phyloP scores from a whole-genome alignment of 2,888 invertebrate species.

The Pyrrhosoma nymphula region DNA sequence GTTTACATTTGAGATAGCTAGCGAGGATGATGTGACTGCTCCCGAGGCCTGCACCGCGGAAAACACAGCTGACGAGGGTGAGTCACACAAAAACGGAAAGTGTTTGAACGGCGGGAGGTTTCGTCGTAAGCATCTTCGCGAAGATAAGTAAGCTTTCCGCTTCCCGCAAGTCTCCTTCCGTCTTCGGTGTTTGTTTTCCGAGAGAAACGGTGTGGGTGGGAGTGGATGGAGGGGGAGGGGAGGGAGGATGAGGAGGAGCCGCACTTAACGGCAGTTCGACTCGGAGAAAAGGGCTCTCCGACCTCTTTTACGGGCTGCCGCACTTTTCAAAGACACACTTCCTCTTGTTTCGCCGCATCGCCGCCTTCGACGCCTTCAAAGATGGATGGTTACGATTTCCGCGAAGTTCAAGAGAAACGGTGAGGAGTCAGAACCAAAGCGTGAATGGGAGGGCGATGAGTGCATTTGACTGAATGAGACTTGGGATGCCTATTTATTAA shows the following conservation, averaged over 20 bases:
- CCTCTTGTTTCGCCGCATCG: not conserved
- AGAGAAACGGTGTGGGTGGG: not conserved
- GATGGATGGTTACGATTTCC: not conserved
- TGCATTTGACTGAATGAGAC: not conserved
- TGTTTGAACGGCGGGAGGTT: not conserved
- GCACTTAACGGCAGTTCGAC: not conserved
- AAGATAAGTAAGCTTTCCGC: not conserved
- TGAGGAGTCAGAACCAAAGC: not conserved
- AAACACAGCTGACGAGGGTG: not conserved
- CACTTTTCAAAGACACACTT: not conserved
- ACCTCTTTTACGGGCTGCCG: not conserved
- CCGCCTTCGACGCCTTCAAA: not conserved
- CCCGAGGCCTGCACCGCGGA: not conserved
- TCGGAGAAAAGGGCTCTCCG: not conserved
- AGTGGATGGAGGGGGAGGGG: too few relatives aligned
- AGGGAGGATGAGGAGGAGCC: not conserved
- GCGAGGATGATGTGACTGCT: not conserved
- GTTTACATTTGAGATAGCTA: not conserved
- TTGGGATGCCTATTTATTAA: not conserved
- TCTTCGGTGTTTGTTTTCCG: not conserved
- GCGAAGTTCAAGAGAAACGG: not conserved
- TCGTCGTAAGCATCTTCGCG: not conserved
- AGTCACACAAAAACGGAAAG: not conserved
- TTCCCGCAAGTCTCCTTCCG: not conserved
- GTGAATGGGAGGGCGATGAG: not conserved